phyloP scores from a whole-genome alignment of 2,888 invertebrate species.

The Cyclophora albipunctata region DNA sequence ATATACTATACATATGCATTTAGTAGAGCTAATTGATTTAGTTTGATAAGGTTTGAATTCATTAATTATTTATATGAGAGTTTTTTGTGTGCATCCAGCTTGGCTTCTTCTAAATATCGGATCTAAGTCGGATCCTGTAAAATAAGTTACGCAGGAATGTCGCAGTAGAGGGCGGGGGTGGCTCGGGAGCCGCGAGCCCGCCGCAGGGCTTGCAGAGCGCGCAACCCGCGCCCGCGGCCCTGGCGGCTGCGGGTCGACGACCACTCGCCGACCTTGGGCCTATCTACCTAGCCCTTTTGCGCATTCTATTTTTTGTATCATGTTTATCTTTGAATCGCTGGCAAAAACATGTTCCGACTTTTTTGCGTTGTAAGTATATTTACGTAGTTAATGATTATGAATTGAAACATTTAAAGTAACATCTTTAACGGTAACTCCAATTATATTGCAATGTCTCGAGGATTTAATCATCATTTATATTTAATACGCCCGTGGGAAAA shows the following conservation, averaged over 20 bases:
- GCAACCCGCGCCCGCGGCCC: slow-evolving; percentile 1
- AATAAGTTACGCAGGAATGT: slow-evolving; percentile 22
- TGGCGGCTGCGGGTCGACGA: slow-evolving; percentile 50
- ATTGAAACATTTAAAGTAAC: no score
- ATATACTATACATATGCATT: background rate
- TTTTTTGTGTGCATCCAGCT: no score
- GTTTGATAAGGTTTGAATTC: background rate
- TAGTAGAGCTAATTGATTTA: no score
- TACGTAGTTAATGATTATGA: no score
- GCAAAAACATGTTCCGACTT: background rate
- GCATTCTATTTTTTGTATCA: slow-evolving; percentile 9
- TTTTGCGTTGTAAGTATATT: slow-evolving; percentile 1
- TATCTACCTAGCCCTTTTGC: slow-evolving; percentile 31
- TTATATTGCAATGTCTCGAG: no score
- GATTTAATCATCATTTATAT: no score
- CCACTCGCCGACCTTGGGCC: slow-evolving; percentile 41
- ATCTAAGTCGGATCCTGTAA: no score
- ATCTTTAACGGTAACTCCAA: no score
- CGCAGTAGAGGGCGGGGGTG: slow-evolving; percentile 5
- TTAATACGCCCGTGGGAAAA: no score
- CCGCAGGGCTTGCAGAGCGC: slow-evolving; percentile 6
- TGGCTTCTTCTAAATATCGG: no score
- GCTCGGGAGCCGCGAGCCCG: slow-evolving; percentile 1
- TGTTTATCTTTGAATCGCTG: slow-evolving; percentile 5
- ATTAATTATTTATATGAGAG: background rate